Evolutionary conservation across 2,113 vertebrate genomes (phyloP).

Genomic region (Leucopsar rothschildi): DNA sequence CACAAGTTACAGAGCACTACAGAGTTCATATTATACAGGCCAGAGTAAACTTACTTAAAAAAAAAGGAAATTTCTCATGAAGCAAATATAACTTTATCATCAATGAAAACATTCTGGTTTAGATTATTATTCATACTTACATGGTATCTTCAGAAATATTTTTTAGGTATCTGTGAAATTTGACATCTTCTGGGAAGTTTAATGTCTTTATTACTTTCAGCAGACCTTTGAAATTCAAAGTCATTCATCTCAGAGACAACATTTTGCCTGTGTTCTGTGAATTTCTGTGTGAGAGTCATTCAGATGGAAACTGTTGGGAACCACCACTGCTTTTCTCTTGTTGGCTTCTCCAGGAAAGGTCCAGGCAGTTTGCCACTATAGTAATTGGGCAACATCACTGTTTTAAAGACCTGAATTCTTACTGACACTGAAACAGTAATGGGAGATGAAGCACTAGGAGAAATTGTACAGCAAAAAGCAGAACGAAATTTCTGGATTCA

Average conservation of each 20-base stretch:
- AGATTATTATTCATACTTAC: background rate
- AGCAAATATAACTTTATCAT: background rate
- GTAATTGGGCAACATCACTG: background rate
- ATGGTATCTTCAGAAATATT: background rate
- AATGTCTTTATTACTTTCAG: background rate
- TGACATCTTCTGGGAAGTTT: background rate
- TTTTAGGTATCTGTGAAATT: background rate
- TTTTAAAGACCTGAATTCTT: background rate
- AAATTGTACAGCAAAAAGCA: background rate
- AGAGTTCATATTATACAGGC: background rate
- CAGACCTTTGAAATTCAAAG: background rate
- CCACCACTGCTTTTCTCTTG: background rate
- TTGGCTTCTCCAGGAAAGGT: background rate
- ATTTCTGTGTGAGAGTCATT: background rate
- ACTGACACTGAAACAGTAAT: background rate
- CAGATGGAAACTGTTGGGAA: conserved; percentile 1
- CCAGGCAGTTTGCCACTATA: background rate
- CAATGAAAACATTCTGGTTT: background rate
- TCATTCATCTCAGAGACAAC: background rate
- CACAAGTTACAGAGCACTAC: background rate
- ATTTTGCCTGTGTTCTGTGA: background rate
- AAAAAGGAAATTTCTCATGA: background rate
- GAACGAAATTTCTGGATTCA: background rate
- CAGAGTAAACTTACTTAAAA: background rate
- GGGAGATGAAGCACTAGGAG: background rate